These are phyloP conservation scores for Pollenia amentaria DNA, from an alignment of 2,888 invertebrate species.

Conservation along the genomic window DNA sequence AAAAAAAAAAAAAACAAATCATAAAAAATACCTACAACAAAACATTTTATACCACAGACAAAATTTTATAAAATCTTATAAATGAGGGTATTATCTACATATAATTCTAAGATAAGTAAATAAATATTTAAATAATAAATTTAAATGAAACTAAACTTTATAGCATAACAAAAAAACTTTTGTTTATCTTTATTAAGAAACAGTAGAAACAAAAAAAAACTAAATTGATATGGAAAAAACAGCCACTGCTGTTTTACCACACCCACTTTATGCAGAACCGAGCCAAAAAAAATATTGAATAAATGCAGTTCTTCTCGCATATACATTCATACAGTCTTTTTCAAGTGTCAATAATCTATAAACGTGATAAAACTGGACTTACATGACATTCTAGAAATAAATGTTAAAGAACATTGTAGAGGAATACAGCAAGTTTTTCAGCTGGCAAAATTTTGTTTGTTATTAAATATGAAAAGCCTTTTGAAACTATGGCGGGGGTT, in stretches of 20 bases:
- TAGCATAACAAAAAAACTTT: slow-evolving; percentile 18
- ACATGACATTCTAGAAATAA: slow-evolving; percentile 67
- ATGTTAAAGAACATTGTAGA: slow-evolving; percentile 33
- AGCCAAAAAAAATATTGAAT: slow-evolving; percentile 24
- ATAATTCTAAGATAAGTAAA: slow-evolving; percentile 33
- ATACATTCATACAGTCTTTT: slow-evolving; percentile 18
- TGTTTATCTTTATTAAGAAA: slow-evolving; percentile 47
- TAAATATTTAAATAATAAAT: slow-evolving; percentile 49
- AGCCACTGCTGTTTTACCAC: slow-evolving; percentile 47
- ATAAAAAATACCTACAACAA: slow-evolving; percentile 29
- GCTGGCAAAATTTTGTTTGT: background rate
- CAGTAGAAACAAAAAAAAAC: slow-evolving; percentile 46
- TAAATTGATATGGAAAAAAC: slow-evolving; percentile 51
- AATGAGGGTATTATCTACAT: slow-evolving; percentile 19
- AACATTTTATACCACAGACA: slow-evolving; percentile 16
- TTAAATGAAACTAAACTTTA: slow-evolving; percentile 34
- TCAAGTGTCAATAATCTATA: slow-evolving; percentile 73
- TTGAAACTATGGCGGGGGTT: background rate
- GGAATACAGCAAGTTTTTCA: background rate
- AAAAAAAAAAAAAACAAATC: slow-evolving; percentile 23
- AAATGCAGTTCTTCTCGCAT: background rate
- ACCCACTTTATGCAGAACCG: slow-evolving; percentile 58
- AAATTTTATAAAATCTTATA: background rate
- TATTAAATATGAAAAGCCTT: background rate
- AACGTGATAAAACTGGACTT: slow-evolving; percentile 73